Evolutionary conservation across 2,888 invertebrate species (phyloP), one percentile per base, ranked within the genome.

Genomic region (Tiliacea citrago): DNA sequence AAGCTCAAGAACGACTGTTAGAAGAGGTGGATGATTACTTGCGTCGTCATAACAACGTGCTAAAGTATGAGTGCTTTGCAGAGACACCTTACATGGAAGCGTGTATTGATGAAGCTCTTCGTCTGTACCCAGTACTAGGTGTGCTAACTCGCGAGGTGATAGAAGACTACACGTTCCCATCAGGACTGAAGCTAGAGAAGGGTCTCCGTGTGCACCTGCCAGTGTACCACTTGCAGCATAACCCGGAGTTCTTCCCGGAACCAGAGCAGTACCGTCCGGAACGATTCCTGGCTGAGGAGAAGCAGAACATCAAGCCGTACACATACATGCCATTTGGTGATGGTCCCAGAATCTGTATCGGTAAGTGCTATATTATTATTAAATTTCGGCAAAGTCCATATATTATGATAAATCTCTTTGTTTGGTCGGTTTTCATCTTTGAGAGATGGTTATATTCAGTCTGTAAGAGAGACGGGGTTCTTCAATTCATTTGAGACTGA

Each of bases 291-390:
- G 86, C 86, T 0, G 92, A 91, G 4, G 87, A 91, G 35, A 94
- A 88, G 66, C 73, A 81, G 0, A 88, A 91, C 21, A 88, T 95
- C 5, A 91, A 79, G 35, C 93, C 92, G 0, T 94, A 91, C 67
- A 93, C 93, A 0, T 95, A 92, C 75, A 81, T 94, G 66, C 94
- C 95, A 0, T 96, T 95, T 75, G 95, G 95, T 21, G 95, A 94
- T 76, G 95, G 95, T 3, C 94, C 92, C 0, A 90, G 95, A 75
- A 86, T 91, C 60, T 95, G 95, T 77, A 90, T 95, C 21, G 95
- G 95, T 95, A 88, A 89, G 91, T 83, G 24, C 5, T n/a, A 16
- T 47, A 16, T 12, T 18, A 10, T 45, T 24, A 29, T 29, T 21
- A 12, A 29, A 29, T 58, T 57, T 57, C 57, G 24, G 55, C 7